Conservation (phyloP, 2,888 invertebrate species). For the Baronia brevicornis region DNA sequence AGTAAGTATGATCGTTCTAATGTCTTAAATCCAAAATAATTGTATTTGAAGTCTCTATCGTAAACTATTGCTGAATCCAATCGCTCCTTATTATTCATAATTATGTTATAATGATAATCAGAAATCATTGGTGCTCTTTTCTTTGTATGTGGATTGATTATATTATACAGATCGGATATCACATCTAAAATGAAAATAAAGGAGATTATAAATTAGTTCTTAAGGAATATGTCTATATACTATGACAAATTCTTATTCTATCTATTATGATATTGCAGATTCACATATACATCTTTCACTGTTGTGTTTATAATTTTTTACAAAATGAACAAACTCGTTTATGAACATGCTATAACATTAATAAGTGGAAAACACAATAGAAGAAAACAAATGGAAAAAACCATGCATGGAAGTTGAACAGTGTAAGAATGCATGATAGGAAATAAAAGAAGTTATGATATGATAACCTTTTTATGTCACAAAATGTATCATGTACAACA, state of each 20-base stretch:
- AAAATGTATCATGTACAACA: too few relatives aligned
- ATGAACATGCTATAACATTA: too few relatives aligned
- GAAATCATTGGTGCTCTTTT: slow-evolving; percentile 89
- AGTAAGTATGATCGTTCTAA: slow-evolving; percentile 95
- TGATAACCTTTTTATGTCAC: too few relatives aligned
- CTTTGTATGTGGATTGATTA: slow-evolving; percentile 84
- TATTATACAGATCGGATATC: slow-evolving; percentile 88
- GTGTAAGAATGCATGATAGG: too few relatives aligned
- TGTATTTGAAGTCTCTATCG: slow-evolving; percentile 97
- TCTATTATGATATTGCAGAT: too few relatives aligned
- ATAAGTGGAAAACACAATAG: too few relatives aligned
- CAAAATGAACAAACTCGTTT: slow-evolving; percentile 1
- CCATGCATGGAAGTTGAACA: too few relatives aligned
- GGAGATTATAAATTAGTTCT: background rate
- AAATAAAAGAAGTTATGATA: too few relatives aligned
- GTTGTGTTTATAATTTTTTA: slow-evolving; percentile 5
- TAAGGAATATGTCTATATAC: too few relatives aligned
- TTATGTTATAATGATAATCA: slow-evolving; percentile 85
- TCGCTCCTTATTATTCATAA: slow-evolving; percentile 89
- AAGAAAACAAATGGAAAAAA: too few relatives aligned
- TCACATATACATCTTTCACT: too few relatives aligned
- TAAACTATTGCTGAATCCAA: slow-evolving; percentile 97
- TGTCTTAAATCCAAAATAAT: slow-evolving; percentile 99
- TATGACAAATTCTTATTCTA: too few relatives aligned
- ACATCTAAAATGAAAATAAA: slow-evolving; percentile 80